These are phyloP conservation scores for Hypocryptadius cinnamomeus DNA, from an alignment of 2,113 vertebrate genomes.

Conservation along the genomic window DNA sequence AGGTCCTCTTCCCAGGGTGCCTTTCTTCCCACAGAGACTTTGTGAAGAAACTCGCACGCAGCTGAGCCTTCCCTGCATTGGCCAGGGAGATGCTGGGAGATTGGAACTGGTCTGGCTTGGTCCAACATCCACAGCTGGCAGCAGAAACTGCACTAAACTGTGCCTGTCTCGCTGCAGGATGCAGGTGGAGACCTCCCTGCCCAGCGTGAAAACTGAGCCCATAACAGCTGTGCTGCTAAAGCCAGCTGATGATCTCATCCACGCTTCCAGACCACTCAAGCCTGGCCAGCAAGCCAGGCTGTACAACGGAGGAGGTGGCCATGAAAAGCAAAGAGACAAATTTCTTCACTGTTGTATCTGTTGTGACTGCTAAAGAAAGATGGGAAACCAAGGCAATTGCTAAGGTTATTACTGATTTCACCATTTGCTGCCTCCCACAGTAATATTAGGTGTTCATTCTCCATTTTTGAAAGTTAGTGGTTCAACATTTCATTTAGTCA, in stretches of 20 bases:
- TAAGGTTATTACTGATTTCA: not conserved
- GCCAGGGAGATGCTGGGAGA: not conserved
- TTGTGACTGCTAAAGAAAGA: not conserved
- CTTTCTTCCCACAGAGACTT: not conserved
- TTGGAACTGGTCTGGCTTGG: not conserved
- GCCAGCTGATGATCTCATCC: not conserved
- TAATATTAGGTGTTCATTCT: not conserved
- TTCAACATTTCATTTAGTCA: not conserved
- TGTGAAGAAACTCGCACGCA: fast-evolving
- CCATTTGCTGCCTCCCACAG: not conserved
- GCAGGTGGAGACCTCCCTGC: not conserved
- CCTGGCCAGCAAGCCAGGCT: not conserved
- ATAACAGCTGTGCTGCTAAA: not conserved
- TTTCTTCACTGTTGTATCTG: not conserved
- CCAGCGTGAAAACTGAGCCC: not conserved
- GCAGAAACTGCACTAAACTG: not conserved
- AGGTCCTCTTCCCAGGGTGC: not conserved
- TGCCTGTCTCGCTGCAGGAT: fast-evolving
- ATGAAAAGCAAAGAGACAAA: not conserved
- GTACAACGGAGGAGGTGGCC: not conserved
- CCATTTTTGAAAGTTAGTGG: not conserved
- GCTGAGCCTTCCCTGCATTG: not conserved
- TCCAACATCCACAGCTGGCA: not conserved
- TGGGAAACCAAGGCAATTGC: not conserved
- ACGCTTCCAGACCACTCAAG: not conserved